Evolutionary conservation across 2,797 vertebrate genomes (phyloP).

Genomic region (Pangasius sanitwongsei): DNA sequence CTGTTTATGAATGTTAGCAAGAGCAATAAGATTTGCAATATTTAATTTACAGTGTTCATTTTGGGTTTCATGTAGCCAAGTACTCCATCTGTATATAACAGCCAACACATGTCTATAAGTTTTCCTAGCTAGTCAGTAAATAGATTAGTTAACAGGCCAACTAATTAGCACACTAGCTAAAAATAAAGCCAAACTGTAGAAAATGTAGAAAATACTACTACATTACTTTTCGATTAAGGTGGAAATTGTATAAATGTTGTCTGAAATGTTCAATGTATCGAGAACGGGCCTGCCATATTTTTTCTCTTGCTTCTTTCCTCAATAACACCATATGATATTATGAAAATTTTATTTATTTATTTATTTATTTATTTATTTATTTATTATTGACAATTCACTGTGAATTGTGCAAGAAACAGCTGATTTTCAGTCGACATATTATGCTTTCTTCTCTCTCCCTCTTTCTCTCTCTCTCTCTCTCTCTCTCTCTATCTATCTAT

Average conservation of each 20-base stretch:
- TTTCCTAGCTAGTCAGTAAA: neutral
- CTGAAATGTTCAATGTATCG: neutral
- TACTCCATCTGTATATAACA: neutral
- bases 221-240: neutral
- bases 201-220: neutral
- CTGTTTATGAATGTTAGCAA: conserved; percentile 7
- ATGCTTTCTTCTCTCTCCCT: no score
- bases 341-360: no score
- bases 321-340: neutral
- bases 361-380: no score
- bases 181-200: neutral
- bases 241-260: neutral
- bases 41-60: conserved; percentile 4
- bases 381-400: neutral
- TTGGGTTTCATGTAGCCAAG: neutral
- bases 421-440: neutral
- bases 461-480: neutral
- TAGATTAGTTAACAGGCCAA: neutral
- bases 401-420: neutral
- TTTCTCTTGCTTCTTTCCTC: neutral
- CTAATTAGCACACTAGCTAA: neutral
- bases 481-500: neutral
- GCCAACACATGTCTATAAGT: neutral
- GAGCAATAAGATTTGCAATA: conserved; percentile 6
- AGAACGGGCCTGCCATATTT: neutral